Conservation (phyloP, 2,888 invertebrate genomes). For the Pocota personata region DNA sequence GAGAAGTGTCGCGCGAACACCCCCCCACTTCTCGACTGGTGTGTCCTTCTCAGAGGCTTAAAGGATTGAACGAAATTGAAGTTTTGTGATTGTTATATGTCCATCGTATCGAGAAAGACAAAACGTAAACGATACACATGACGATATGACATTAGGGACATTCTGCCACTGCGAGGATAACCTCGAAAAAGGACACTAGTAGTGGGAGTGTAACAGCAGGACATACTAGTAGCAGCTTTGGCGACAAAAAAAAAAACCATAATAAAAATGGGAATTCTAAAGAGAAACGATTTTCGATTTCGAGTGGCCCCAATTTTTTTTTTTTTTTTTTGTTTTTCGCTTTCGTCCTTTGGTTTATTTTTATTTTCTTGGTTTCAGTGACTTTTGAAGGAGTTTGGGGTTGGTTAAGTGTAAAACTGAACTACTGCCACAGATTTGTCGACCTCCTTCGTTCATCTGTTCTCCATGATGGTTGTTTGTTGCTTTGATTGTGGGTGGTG, state of each 20-base stretch:
- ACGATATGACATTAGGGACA: conserved; percentile 59
- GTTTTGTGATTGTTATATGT: conserved; percentile 71
- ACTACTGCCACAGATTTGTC: conserved; percentile 74
- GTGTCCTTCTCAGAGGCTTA: conserved; percentile 54
- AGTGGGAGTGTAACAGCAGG: conserved; percentile 27
- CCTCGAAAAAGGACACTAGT: conserved; percentile 9
- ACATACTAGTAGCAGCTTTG: neutral
- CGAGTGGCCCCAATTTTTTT: conserved; percentile 25
- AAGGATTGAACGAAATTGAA: conserved; percentile 71
- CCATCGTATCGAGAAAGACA: conserved; percentile 50
- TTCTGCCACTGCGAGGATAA: neutral
- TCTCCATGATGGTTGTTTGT: conserved; percentile 54
- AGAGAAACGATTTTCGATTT: conserved; percentile 71
- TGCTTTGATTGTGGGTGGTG: conserved; percentile 13
- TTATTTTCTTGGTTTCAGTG: conserved; percentile 54
- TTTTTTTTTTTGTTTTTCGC: neutral
- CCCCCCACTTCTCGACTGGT: neutral
- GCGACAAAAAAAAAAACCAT: conserved; percentile 21
- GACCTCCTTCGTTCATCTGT: conserved; percentile 43
- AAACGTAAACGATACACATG: conserved; percentile 62
- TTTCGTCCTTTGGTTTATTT: conserved; percentile 49
- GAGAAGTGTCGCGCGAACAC: conserved; percentile 47
- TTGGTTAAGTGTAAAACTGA: conserved; percentile 59
- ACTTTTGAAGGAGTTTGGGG: conserved; percentile 57
- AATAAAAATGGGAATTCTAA: conserved; percentile 64